Evolutionary conservation across 2,797 vertebrate genomes (phyloP), one percentile per base, ranked within the genome.

Genomic region (Hipposideros larvatus): DNA sequence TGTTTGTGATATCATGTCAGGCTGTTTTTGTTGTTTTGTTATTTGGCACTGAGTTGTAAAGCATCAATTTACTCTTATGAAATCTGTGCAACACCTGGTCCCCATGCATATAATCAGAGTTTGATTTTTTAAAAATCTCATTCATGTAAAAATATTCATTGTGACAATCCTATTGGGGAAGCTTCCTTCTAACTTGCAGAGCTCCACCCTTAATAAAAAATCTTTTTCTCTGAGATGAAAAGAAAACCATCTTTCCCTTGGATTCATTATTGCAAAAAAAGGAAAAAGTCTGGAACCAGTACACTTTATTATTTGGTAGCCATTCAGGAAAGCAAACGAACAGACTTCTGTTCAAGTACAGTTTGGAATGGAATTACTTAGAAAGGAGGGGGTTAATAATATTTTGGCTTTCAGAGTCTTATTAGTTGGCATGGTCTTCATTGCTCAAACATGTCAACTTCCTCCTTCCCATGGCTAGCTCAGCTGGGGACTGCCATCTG

Each of bases 361-460:
- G 59, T 48, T 87, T 88, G 77, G 57, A 63, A 59, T 80, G 70
- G 68, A 91, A 94, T 88, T 77, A 22, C 80, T 3, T 28, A 77
- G 92, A 84, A 96, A 93, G 68, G 86, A 96, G 63, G 43, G 87
- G 53, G 95, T 95, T 97, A 98, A 96, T 94, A 90, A 68, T 53
- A 48, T 91, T 63, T 92, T 91, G 96, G 97, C 93, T 94, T 96
- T 95, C 63, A 15, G 78, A 87, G 59, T 88, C 84, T 48, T 87
- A 77, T 84, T 59, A 59, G 83, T 94, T 96, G 96, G 92, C 71
- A 26, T 90, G 37, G 18, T 94, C 78, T 61, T 92, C 68, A 85
- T 95, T 95, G 96, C 84, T 94, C 97, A 96, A 88, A 92, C 85
- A 57, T 97, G 94, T 95, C 96, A 92, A 92, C 95, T 97, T 97